Conservation (phyloP, 2,797 vertebrate species). For the Aeoliscus strigatus region DNA sequence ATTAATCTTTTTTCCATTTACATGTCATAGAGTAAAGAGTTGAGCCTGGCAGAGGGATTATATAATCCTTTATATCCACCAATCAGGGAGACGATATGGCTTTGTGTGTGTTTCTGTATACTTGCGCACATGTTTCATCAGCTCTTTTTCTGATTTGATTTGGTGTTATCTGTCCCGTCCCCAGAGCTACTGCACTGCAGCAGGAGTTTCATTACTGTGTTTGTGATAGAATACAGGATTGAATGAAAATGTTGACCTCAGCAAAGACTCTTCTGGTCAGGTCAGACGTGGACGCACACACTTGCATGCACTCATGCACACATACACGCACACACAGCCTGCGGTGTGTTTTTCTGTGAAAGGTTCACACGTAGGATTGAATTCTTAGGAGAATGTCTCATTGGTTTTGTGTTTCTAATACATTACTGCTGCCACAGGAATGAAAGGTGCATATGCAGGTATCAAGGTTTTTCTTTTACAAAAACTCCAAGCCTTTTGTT, state of each 20-base stretch:
- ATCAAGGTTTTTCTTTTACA: slow-evolving; percentile 1
- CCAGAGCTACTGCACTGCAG: slow-evolving; percentile 28
- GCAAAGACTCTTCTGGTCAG: slow-evolving; percentile 42
- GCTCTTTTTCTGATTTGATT: slow-evolving; percentile 34
- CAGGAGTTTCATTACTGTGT: slow-evolving; percentile 34
- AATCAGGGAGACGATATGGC: slow-evolving; percentile 12
- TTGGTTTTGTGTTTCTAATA: slow-evolving; percentile 23
- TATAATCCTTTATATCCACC: slow-evolving; percentile 45
- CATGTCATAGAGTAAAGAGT: slow-evolving; percentile 52
- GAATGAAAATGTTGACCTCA: slow-evolving; percentile 42
- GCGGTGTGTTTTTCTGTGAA: slow-evolving; percentile 16
- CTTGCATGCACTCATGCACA: slow-evolving; percentile 5
- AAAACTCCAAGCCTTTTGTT: neutral
- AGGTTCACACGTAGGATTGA: slow-evolving; percentile 26
- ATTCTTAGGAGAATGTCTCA: slow-evolving; percentile 28
- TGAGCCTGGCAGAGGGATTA: slow-evolving; percentile 33
- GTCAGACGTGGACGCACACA: slow-evolving; percentile 39
- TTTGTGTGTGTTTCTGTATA: slow-evolving; percentile 6
- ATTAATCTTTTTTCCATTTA: slow-evolving; percentile 43
- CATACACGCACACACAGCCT: slow-evolving; percentile 10
- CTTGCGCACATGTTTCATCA: slow-evolving; percentile 29
- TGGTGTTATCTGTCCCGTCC: slow-evolving; percentile 29
- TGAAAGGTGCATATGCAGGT: neutral
- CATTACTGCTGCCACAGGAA: slow-evolving; percentile 9
- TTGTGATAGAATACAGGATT: slow-evolving; percentile 18